Evolutionary conservation across 2,888 invertebrate species (phyloP).

Genomic region (Patella pellucida): DNA sequence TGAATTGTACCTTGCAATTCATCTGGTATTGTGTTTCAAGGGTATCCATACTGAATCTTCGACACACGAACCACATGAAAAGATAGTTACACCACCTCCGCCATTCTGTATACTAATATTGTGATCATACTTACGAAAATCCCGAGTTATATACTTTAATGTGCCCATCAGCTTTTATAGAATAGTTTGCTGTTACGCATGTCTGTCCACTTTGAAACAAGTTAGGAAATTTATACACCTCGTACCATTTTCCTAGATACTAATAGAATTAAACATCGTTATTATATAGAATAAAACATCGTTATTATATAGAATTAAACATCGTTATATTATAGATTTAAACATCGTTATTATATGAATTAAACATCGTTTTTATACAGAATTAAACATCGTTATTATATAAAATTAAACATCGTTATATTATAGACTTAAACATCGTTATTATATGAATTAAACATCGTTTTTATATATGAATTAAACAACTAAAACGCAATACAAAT

Average conservation of each 20-base stretch:
- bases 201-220: conserved; percentile 43
- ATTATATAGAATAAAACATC: background rate
- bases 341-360: background rate
- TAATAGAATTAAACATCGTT: conserved; percentile 22
- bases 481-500: background rate
- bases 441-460: background rate
- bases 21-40: too few relatives aligned
- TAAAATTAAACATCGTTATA: too few relatives aligned
- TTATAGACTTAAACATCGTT: background rate
- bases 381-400: background rate
- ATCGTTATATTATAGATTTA: too few relatives aligned
- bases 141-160: conserved; percentile 47
- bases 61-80: too few relatives aligned
- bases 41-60: too few relatives aligned
- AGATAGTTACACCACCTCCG: too few relatives aligned
- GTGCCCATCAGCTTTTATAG: conserved; percentile 43
- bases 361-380: too few relatives aligned
- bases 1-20: too few relatives aligned
- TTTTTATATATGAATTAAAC: background rate
- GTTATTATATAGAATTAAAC: background rate
- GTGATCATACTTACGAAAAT: conserved; percentile 27
- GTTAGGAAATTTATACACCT: conserved; percentile 44
- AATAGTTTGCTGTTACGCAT: conserved; percentile 48
- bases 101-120: too few relatives aligned
- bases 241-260: conserved; percentile 54